Evolutionary conservation across 1,140 invertebrate species (phyloP), one percentile per base, ranked within the genome.

Genomic region (Diplogasteroides magnus): DNA sequence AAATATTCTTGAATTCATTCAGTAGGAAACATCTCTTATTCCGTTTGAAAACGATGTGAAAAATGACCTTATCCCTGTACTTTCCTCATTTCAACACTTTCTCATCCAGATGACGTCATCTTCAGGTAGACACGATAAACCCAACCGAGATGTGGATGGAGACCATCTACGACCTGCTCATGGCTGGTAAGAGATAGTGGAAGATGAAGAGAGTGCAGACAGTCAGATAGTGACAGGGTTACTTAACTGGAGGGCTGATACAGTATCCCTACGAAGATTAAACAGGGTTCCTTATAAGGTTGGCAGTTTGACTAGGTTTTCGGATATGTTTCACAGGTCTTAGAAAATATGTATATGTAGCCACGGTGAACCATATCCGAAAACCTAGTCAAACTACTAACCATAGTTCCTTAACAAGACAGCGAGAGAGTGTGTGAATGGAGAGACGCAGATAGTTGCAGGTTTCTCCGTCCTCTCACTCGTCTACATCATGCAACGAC

Each of bases 401-500:
- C n/a, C n/a, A n/a, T n/a, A n/a, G n/a, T n/a, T n/a, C n/a, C n/a
- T n/a, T n/a, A n/a, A n/a, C n/a, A n/a, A n/a, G n/a, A n/a, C n/a
- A n/a, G n/a, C n/a, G n/a, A n/a, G 19, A 48, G 37, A 48, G 37
- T 48, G 37, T 19, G 6, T 48, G 37, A 48, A 48, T 48, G 6
- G 6, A 48, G 37, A 6, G 19, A 11, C 6, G 19, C 6, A 48
- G 19, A 6, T 48, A 48, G 6, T 48, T 48, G 6, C 37, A 19
- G 37, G 37, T 48, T 82, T 81, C 60, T 82, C 77, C 29, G 57
- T 69, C 23, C 66, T 83, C 23, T 69, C 74, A 2, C 61, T 82
- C 1, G 59, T 82, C 29, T 82, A 82, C 65, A 68, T 82, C 27
- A 56, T 82, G 3, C 80, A 82, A 62, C 65, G 80, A 37, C 67